Evolutionary conservation across 2,113 vertebrate genomes (phyloP).

Genomic region (Mionectes macconnelli): DNA sequence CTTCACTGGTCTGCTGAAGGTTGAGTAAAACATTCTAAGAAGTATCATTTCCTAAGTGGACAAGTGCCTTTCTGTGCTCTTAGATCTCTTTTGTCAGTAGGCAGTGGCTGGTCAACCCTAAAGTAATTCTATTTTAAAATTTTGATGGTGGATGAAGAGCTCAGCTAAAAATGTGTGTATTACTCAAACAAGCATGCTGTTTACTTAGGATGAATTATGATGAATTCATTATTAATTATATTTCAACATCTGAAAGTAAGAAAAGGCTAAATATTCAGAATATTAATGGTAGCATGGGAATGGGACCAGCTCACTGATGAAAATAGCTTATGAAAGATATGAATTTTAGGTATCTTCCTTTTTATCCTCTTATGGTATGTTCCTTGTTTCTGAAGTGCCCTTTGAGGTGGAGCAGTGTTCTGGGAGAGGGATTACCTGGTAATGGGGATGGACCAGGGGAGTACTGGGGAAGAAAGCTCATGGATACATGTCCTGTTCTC

Average conservation of each 20-base stretch:
- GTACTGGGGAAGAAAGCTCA: background rate
- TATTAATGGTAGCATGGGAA: background rate
- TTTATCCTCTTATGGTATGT: background rate
- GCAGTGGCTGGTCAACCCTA: background rate
- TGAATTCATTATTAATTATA: constrained; percentile 6
- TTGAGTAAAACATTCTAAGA: background rate
- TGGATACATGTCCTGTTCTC: background rate
- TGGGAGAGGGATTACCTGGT: background rate
- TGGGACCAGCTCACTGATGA: background rate
- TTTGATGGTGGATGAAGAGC: background rate
- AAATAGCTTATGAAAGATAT: background rate
- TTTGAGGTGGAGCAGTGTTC: background rate
- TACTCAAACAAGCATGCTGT: background rate
- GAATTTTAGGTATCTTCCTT: background rate
- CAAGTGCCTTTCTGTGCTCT: background rate
- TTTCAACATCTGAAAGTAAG: constrained; percentile 3
- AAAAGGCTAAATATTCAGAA: background rate
- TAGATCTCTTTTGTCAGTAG: background rate
- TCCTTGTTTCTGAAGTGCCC: background rate
- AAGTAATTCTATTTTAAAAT: background rate
- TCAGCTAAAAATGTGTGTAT: background rate
- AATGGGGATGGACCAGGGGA: no score
- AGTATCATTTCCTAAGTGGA: background rate
- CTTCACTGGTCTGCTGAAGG: background rate
- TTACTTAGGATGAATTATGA: background rate